phyloP scores from a whole-genome alignment of 2,888 invertebrate genomes.

The Hydrotaea diabolus region DNA sequence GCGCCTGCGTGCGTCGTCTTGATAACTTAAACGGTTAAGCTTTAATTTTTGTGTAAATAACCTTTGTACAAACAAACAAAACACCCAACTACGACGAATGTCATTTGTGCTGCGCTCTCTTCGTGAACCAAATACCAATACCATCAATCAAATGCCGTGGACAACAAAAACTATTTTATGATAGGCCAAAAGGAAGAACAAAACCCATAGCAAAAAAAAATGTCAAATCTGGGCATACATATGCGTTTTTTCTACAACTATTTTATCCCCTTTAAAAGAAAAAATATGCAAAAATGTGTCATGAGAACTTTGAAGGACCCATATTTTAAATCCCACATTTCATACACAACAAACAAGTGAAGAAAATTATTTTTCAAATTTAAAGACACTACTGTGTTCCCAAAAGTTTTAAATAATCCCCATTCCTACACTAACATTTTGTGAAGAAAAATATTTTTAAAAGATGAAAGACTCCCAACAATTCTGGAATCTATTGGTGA shows the following conservation, averaged over 20 bases:
- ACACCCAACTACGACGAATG: background rate
- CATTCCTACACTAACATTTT: background rate
- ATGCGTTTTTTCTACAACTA: background rate
- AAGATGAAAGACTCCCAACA: background rate
- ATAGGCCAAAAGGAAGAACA: background rate
- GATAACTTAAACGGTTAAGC: constrained; percentile 22
- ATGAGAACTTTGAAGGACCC: background rate
- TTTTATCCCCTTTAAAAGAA: background rate
- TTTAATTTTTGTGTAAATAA: constrained; percentile 7
- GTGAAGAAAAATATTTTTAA: background rate
- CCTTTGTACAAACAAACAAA: background rate
- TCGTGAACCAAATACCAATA: background rate
- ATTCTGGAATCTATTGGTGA: background rate
- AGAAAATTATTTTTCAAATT: background rate
- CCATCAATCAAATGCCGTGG: constrained; percentile 15
- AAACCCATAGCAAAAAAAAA: background rate
- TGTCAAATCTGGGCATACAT: background rate
- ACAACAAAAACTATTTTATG: background rate
- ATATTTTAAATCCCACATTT: background rate
- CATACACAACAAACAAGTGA: background rate
- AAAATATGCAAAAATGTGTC: background rate
- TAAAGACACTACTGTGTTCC: background rate
- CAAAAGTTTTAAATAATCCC: background rate
- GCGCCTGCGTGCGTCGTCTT: background rate
- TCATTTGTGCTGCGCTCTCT: constrained; percentile 34